Evolutionary conservation across 2,797 vertebrate species (phyloP), one percentile per base, ranked within the genome.

Genomic region (Alcedo atthis): DNA sequence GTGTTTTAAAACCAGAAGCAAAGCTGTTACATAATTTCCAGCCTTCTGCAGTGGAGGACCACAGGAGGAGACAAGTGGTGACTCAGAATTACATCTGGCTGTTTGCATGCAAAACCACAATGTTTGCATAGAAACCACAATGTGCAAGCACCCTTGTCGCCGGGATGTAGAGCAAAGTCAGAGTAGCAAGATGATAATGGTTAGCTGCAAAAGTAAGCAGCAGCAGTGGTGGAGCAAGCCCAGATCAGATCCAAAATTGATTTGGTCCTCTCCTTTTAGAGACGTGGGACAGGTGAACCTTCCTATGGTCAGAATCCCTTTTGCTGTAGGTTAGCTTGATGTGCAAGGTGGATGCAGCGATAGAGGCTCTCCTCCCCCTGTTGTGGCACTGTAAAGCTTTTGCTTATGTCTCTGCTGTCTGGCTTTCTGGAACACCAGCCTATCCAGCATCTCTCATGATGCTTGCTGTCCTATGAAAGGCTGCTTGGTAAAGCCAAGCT

Each of bases 91-190:
- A 57, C 33, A 42, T 48, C 37, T 1, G 6, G 58, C 40, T 85
- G 69, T 64, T 59, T 21, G 32, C 20, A 1, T 6, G 12, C 1
- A 4, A 28, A 76, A 42, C 66, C 37, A n/a, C n/a, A n/a, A n/a
- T n/a, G n/a, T n/a, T n/a, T n/a, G n/a, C n/a, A 42, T 81, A 26
- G 48, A 42, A 79, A 87, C 85, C 37, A 8, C 63, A 79, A 8
- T 0, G 0, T 32, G 78, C 0, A 0, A 61, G 66, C 30, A 24
- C 46, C 9, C 19, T 0, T 32, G 2, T 14, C 16, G 32, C 71
- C 49, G 62, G 24, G 8, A 9, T 75, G 82, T 68, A 2, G 2
- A 19, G 49, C 66, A n/a, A 51, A 75, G 67, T 55, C 74, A 40
- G 16, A 71, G 76, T 26, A 66, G 14, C 40, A 53, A 53, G 46